A percentile compares a stretch with the other conserved stretches of the same genome.
Evolutionary conservation across 2,797 vertebrate genomes (phyloP).

Genomic region (Pachyuromys duprasi): DNA sequence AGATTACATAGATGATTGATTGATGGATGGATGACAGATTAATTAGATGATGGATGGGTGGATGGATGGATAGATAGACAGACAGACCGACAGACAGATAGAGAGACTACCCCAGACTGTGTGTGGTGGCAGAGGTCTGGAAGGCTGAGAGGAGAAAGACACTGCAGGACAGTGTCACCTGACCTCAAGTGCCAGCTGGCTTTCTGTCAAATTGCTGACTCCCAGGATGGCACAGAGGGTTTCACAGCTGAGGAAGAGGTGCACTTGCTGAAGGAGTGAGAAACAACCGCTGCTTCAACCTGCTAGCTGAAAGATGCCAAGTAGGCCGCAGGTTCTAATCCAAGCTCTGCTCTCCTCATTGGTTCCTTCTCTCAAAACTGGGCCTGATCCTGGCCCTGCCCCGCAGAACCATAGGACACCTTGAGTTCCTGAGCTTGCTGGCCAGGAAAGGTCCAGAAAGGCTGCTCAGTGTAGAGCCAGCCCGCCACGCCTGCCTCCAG

Average conservation of each 20-base stretch:
- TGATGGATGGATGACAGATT: not conserved
- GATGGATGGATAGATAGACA: not conserved
- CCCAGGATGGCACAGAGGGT: not conserved
- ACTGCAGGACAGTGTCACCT: not conserved
- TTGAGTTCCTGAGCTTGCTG: not conserved
- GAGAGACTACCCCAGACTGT: not conserved
- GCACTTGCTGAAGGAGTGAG: not conserved
- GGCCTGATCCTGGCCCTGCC: not conserved
- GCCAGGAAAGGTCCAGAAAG: not conserved
- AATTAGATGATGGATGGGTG: too few species aligned
- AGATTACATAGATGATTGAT: not conserved
- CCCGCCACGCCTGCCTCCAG: too few species aligned
- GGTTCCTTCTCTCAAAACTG: not conserved
- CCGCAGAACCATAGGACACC: not conserved
- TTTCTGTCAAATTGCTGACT: accelerated
- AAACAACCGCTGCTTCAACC: not conserved
- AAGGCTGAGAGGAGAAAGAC: not conserved
- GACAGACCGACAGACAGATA: not conserved
- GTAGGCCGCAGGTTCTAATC: not conserved
- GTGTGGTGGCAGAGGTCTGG: not conserved
- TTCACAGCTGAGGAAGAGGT: not conserved
- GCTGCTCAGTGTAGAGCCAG: not conserved
- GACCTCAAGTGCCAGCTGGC: not conserved
- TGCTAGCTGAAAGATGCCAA: not conserved
- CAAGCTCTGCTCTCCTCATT: not conserved